Conservation (phyloP, 2,113 vertebrate species). For the Anseranas semipalmata region DNA sequence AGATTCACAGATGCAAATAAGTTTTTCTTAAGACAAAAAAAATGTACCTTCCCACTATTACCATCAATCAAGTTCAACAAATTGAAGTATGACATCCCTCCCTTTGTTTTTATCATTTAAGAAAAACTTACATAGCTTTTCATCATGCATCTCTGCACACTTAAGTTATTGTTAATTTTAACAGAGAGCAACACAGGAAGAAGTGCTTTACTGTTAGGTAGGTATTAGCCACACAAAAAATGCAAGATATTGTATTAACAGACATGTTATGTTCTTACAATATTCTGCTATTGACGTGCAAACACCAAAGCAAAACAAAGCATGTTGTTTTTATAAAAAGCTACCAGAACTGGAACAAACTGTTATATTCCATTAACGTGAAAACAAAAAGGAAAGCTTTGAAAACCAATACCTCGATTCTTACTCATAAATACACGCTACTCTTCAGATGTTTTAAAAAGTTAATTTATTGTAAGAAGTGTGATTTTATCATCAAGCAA, state of each 20-base stretch:
- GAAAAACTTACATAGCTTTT: neutral
- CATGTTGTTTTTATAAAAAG: neutral
- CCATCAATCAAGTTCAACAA: neutral
- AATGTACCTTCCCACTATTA: neutral
- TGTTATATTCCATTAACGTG: neutral
- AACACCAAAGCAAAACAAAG: neutral
- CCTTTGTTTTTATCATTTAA: neutral
- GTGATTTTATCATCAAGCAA: neutral
- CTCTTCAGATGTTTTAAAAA: neutral
- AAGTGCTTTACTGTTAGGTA: neutral
- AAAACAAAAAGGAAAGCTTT: neutral
- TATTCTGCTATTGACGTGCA: neutral
- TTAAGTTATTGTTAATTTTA: neutral
- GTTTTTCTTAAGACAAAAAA: neutral
- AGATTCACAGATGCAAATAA: neutral
- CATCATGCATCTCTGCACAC: neutral
- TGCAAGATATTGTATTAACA: neutral
- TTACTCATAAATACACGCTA: neutral
- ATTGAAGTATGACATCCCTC: neutral
- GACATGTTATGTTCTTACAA: neutral
- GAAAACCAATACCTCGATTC: neutral
- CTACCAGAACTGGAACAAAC: neutral
- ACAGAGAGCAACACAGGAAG: neutral
- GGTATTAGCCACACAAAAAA: neutral
- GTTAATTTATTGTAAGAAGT: neutral